Base-by-base conservation (phyloP, 2,888 invertebrate species). In the Schrankia costaestrigalis region DNA sequence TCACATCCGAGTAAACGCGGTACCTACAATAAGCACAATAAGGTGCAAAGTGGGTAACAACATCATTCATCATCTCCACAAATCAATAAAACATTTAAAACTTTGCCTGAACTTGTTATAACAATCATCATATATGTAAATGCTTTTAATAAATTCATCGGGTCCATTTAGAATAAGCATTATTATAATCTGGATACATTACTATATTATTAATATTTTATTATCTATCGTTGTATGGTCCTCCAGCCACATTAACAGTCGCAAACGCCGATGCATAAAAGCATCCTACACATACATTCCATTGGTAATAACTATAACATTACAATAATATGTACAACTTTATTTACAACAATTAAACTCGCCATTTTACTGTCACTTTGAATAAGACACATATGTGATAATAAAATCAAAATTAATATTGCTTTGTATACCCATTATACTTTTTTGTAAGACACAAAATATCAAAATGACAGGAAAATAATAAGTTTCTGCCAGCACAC, bases 281-380 rank as follows among this genome's bases (percentile, higher is more conserved):
- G 68, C 83, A 78, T 68, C 69, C 67, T 73, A 72, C 57, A 65
- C 64, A 71, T 67, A 63, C 58, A 71, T 63, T 64, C 75, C 77
- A 81, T 78, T 81, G 76, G 76, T 81, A 78, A 66, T 73, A 64
- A 66, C 70, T 68, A 69, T 65, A 63, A 64, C 39, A 40, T 51
- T 47, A 41, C 56, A 57, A 62, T 71, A 72, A 60, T 81, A 82
- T 79, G 59, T 80, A 78, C 78, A 81, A 48, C 51, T 43, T 40
- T 71, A 75, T 75, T 60, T 75, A 75, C 74, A 71, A 75, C 76
- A 63, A 70, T 74, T 68, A 74, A 58, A 64, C 53, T 35, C 43
- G 55, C 57, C 41, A 58, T 66, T 66, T 66, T 43, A 54, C 70
- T 67, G 72, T 63, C 72, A 73, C 65, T 72, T 71, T 65, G 65